Evolutionary conservation across 2,113 vertebrate genomes (phyloP), one percentile per base, ranked within the genome.

Genomic region (Pagrus major): DNA sequence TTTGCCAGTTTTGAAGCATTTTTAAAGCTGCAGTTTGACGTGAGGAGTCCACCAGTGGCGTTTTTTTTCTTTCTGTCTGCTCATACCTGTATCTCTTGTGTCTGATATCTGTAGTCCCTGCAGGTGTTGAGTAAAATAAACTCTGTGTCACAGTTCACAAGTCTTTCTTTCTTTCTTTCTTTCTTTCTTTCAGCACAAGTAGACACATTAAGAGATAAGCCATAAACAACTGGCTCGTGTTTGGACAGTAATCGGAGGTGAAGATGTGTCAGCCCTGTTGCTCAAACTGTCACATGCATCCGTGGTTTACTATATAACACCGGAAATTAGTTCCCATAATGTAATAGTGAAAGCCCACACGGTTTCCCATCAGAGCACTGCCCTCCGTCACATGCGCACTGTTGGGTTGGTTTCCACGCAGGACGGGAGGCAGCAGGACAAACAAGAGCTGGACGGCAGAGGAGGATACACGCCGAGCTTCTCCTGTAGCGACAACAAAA

Each of bases 61-160:
- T 59, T 85, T 42, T 42, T 9, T 10, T 39, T 49, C n/a, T n/a
- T 87, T 60, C 59, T 80, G 44, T 80, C 42, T 35, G 18, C 39
- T 85, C 59, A 31, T 51, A 47, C 78, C n/a, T 81, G 52, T 71
- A 74, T 58, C 25, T 79, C 35, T 73, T 31, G 3, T 87, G 69
- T 87, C 68, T 80, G 79, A 63, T 88, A 80, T 90, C 65, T 92
- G 88, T 92, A 86, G 80, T 83, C 85, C 77, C 74, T 92, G 59
- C 88, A 90, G 89, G 88, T 91, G 84, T 81, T 88, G 66, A 89
- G 54, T 89, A 88, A n/a, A 92, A 93, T 93, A 93, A 93, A 95
- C 80, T 90, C 86, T 80, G 74, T 91, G 86, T 85, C 55, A 83
- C 86, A 86, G 59, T 89, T 89, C 84, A 84, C 42, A 20, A 66